Percentiles rank a stretch among this genome's conserved stretches.
Evolutionary conservation across 2,113 vertebrate species (phyloP).

Genomic region (Elanus axillaris): DNA sequence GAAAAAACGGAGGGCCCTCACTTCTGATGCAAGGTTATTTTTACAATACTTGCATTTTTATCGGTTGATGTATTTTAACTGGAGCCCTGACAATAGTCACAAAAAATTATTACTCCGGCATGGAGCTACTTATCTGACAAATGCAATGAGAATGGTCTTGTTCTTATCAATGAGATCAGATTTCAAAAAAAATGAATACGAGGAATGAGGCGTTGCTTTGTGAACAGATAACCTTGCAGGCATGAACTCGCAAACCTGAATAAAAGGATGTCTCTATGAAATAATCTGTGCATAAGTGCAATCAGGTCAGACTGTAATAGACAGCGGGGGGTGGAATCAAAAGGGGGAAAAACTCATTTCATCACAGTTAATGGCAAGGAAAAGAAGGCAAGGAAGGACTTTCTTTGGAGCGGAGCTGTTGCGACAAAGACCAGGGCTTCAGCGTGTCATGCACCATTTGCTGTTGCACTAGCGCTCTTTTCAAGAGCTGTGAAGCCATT

Average conservation of each 20-base stretch:
- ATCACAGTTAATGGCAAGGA: conserved; percentile 84
- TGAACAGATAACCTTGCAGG: conserved; percentile 79
- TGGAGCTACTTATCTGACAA: conserved; percentile 73
- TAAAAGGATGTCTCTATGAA: conserved; percentile 73
- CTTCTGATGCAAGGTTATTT: conserved; percentile 70
- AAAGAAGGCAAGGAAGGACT: conserved; percentile 82
- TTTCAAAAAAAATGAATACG: conserved; percentile 65
- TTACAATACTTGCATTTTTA: conserved; percentile 75
- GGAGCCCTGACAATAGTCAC: conserved; percentile 70
- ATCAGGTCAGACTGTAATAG: conserved; percentile 75
- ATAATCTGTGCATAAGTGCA: conserved; percentile 77
- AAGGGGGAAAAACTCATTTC: conserved; percentile 81
- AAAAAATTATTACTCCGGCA: conserved; percentile 71
- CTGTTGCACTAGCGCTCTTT: conserved; percentile 70
- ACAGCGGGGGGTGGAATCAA: conserved; percentile 71
- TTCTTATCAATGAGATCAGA: conserved; percentile 76
- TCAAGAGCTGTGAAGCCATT: conserved; percentile 78
- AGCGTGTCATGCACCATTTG: conserved; percentile 81
- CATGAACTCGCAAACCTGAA: conserved; percentile 71
- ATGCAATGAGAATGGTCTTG: conserved; percentile 59
- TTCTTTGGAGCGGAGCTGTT: conserved; percentile 76
- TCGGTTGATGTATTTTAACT: conserved; percentile 69
- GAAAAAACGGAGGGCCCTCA: neutral
- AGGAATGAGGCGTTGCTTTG: conserved; percentile 64
- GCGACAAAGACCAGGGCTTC: conserved; percentile 75